Evolutionary conservation across 2,113 vertebrate species (phyloP).

Genomic region (Lycaon pictus): DNA sequence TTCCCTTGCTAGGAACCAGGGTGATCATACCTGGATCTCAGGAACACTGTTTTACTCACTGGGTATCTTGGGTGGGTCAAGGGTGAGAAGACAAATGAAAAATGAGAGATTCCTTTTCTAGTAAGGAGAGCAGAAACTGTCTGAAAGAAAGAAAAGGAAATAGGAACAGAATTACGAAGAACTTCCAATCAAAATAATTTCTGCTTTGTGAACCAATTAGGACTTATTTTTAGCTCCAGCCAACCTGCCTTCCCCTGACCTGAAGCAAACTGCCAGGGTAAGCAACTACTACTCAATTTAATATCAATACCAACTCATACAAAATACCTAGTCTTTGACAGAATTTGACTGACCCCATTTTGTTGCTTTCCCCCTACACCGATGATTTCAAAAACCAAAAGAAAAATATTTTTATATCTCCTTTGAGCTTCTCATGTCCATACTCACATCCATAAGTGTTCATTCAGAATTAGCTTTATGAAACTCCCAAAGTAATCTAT

Average conservation of each 20-base stretch:
- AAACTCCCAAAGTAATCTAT: neutral
- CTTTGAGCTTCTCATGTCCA: constrained; percentile 2
- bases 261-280: constrained; percentile 4
- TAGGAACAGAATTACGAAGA: constrained; percentile 24
- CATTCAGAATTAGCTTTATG: constrained; percentile 33
- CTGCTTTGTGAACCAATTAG: constrained; percentile 54
- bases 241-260: constrained; percentile 16
- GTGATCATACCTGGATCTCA: neutral
- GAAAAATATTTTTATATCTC: constrained; percentile 2
- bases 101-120: constrained; percentile 17
- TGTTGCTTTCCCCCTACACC: neutral
- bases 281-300: neutral
- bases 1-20: constrained; percentile 1
- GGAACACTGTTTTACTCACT: neutral
- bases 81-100: neutral
- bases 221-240: constrained; percentile 50
- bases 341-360: neutral
- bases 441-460: neutral
- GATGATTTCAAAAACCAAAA: neutral
- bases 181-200: constrained; percentile 49
- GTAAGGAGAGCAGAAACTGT: neutral
- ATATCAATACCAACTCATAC: neutral
- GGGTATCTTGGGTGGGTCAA: neutral
- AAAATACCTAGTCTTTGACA: neutral
- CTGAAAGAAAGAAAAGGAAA: constrained; percentile 23